phyloP scores from a whole-genome alignment of 2,113 vertebrate genomes.

The Podarcis muralis region DNA sequence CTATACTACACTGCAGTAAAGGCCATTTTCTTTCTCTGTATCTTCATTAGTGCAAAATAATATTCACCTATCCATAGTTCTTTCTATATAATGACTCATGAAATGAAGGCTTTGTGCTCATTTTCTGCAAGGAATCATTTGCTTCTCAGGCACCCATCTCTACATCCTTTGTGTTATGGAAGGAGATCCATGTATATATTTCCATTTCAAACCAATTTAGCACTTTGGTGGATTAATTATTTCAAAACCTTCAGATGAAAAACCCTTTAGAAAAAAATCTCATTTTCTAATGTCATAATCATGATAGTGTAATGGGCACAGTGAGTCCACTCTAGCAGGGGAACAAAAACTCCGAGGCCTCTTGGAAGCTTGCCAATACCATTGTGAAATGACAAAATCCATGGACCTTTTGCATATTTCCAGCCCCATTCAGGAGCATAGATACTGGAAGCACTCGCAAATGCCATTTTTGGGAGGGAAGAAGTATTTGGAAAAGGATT shows the following conservation, averaged over 20 bases:
- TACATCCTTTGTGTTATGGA: slow-evolving; percentile 57
- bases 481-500: not conserved
- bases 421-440: not conserved
- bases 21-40: slow-evolving; percentile 51
- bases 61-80: slow-evolving; percentile 68
- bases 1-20: slow-evolving; percentile 45
- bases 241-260: slow-evolving; percentile 47
- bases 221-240: slow-evolving; percentile 57
- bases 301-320: not conserved
- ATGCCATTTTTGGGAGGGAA: not conserved
- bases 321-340: not conserved
- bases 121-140: slow-evolving; percentile 60
- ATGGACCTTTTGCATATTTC: not conserved
- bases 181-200: slow-evolving; percentile 45
- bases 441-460: not conserved
- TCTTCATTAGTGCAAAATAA: slow-evolving; percentile 41
- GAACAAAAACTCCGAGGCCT: not conserved
- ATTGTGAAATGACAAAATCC: no score
- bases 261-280: slow-evolving; percentile 36
- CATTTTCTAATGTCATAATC: slow-evolving; percentile 20
- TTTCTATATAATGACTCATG: slow-evolving; percentile 64
- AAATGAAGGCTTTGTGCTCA: slow-evolving; percentile 69
- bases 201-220: slow-evolving; percentile 57
- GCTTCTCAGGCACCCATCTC: slow-evolving; percentile 69
- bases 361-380: not conserved